A percentile compares a stretch with the other conserved stretches of the same genome.
phyloP scores from a whole-genome alignment of 2,888 invertebrate genomes.

The Hesperia comma region DNA sequence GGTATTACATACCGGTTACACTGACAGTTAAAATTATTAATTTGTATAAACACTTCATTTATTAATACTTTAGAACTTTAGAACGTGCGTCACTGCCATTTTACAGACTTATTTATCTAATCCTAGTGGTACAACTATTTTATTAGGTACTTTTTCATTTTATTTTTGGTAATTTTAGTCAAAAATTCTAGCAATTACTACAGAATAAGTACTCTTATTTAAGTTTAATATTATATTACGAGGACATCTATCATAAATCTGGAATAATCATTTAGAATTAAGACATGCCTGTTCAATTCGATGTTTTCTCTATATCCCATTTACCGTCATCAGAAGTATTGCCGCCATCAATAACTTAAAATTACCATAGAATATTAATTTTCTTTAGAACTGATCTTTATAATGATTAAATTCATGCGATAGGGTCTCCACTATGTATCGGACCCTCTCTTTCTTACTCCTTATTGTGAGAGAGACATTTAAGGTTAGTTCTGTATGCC shows the following conservation, averaged over 20 bases:
- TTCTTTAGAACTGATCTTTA: background rate
- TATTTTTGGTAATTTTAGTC: constrained; percentile 17
- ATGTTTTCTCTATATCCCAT: background rate
- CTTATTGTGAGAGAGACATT: too few relatives aligned
- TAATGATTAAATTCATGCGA: background rate
- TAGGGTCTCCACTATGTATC: too few relatives aligned
- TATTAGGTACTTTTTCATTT: constrained; percentile 7
- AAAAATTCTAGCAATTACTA: constrained; percentile 31
- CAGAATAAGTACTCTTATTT: constrained; percentile 34
- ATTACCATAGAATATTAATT: background rate
- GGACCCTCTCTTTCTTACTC: too few relatives aligned
- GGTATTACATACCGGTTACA: constrained; percentile 14
- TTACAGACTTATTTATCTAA: constrained; percentile 13
- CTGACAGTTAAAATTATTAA: constrained; percentile 18
- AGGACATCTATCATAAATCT: background rate
- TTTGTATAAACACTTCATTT: constrained; percentile 13
- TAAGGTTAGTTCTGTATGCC: too few relatives aligned
- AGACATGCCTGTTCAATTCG: background rate
- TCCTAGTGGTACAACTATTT: constrained; percentile 1
- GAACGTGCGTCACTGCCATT: constrained; percentile 9
- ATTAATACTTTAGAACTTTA: constrained; percentile 16
- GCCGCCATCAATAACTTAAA: background rate
- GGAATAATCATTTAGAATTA: background rate
- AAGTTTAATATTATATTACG: constrained; percentile 20
- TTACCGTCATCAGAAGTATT: background rate